Conservation (phyloP, 2,113 vertebrate species). For the Uria aalge region DNA sequence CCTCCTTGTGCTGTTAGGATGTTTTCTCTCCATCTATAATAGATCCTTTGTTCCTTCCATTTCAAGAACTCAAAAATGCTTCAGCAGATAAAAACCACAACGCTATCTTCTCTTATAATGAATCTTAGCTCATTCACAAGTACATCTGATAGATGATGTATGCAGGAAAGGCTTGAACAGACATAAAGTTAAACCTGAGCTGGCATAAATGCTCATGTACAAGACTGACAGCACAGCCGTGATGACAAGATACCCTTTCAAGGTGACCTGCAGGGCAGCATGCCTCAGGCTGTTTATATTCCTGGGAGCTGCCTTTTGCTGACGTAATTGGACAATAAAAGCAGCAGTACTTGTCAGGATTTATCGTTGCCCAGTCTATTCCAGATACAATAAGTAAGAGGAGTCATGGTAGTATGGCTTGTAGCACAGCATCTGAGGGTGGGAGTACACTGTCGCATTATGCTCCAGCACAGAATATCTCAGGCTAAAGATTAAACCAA, state of each 20-base stretch:
- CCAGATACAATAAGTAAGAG: neutral
- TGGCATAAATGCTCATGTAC: neutral
- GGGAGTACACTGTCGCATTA: neutral
- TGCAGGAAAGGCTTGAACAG: neutral
- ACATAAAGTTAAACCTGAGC: neutral
- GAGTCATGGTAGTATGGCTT: neutral
- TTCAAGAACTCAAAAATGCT: neutral
- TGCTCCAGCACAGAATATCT: neutral
- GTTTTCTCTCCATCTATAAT: neutral
- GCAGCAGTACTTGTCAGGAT: neutral
- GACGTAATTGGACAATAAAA: neutral
- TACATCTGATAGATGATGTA: neutral
- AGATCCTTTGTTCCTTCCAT: constrained; percentile 9
- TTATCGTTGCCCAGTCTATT: neutral
- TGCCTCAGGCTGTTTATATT: neutral
- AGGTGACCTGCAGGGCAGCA: constrained; percentile 13
- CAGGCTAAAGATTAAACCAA: neutral
- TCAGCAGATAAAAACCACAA: constrained; percentile 7
- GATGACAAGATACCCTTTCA: constrained; percentile 12
- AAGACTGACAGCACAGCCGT: neutral
- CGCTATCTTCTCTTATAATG: neutral
- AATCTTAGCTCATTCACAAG: neutral
- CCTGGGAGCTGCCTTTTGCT: neutral
- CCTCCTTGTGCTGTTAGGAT: neutral
- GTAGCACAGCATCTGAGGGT: neutral